Percentiles rank a stretch among this genome's conserved stretches.
Evolutionary conservation across 2,797 vertebrate species (phyloP).

Genomic region (Lophius americanus): DNA sequence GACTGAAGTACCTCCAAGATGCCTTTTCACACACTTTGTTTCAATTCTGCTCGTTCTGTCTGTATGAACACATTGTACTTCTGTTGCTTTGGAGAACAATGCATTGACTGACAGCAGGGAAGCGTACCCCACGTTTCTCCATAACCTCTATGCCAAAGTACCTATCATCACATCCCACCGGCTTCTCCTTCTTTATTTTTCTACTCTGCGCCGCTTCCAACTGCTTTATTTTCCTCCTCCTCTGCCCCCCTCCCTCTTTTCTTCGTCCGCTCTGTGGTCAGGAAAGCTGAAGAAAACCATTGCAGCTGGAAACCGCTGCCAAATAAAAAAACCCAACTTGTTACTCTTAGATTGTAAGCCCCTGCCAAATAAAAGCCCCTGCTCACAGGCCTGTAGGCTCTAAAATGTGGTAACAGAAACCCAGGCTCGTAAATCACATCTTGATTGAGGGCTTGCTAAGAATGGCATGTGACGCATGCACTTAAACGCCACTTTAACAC

Average conservation of each 20-base stretch:
- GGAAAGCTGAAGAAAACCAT: constrained; percentile 48
- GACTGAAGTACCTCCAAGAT: background rate
- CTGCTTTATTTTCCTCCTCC: background rate
- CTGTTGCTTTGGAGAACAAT: background rate
- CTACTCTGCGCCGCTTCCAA: background rate
- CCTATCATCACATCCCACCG: background rate
- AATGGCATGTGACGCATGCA: constrained; percentile 47
- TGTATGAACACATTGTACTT: background rate
- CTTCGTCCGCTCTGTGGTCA: constrained; percentile 43
- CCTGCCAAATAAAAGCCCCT: constrained; percentile 71
- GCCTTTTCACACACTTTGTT: background rate
- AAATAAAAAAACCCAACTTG: constrained; percentile 59
- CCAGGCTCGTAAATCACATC: constrained; percentile 66
- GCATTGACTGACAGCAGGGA: background rate
- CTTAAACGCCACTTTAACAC: constrained; percentile 1
- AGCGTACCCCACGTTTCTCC: background rate
- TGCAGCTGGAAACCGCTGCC: constrained; percentile 52
- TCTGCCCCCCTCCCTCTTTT: background rate
- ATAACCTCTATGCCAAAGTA: background rate
- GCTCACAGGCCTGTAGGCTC: constrained; percentile 64
- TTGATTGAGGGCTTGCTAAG: constrained; percentile 68
- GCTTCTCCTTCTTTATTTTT: constrained; percentile 1
- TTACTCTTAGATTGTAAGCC: constrained; percentile 55
- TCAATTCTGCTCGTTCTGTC: background rate
- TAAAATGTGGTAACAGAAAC: constrained; percentile 65